Conservation (phyloP, 2,113 vertebrate genomes). For the Alexandromys fortis region DNA sequence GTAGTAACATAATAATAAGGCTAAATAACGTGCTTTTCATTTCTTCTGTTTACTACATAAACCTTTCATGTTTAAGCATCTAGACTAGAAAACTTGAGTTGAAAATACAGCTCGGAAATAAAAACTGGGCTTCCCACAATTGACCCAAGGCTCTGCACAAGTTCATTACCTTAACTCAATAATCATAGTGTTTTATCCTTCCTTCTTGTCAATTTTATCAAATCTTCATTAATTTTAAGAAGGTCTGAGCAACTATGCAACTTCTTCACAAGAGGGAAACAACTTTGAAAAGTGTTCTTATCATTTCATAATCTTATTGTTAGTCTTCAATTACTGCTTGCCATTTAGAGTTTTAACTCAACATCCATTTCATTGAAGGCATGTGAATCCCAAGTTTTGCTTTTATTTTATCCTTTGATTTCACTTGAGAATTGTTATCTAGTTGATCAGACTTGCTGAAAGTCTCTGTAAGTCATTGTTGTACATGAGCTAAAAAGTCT, state of each 20-base stretch:
- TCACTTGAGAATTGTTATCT: constrained; percentile 12
- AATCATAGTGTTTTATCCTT: neutral
- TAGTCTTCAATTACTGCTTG: neutral
- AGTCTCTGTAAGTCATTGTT: neutral
- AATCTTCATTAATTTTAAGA: neutral
- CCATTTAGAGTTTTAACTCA: constrained; percentile 37
- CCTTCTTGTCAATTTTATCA: neutral
- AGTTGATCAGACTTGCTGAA: neutral
- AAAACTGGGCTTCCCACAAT: neutral
- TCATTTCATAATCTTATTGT: constrained; percentile 33
- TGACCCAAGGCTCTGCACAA: neutral
- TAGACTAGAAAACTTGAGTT: neutral
- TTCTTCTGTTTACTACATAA: neutral
- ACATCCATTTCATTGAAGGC: neutral
- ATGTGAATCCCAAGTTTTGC: constrained; percentile 6
- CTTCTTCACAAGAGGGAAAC: neutral
- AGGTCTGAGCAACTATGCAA: neutral
- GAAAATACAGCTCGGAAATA: neutral
- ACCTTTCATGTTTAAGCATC: neutral
- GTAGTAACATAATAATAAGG: neutral
- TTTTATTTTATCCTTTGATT: constrained; percentile 26
- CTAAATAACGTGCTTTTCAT: neutral
- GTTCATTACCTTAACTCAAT: neutral
- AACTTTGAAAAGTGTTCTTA: neutral
- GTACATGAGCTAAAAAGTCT: neutral